A percentile compares a stretch with the other conserved stretches of the same genome.
Evolutionary conservation across 2,888 invertebrate genomes (phyloP).

Genomic region (Piscicola geometra): DNA sequence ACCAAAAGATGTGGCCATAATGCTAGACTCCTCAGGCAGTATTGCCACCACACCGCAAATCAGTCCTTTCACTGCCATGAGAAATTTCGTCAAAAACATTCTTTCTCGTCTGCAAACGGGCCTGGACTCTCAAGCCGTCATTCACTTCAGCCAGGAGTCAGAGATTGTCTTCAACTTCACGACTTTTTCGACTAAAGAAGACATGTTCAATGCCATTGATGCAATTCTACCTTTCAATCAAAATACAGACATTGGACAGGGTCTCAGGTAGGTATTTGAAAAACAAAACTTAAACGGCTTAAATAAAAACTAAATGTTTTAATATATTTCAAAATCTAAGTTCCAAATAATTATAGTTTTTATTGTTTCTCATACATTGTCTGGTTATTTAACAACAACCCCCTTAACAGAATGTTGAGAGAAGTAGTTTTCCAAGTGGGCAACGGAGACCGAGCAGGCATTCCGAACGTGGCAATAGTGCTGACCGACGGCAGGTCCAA

Average conservation of each 20-base stretch:
- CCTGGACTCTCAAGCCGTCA: slow-evolving; percentile 30
- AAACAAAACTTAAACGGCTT: neutral
- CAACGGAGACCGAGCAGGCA: slow-evolving; percentile 31
- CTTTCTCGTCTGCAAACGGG: slow-evolving; percentile 31
- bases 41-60: slow-evolving; percentile 27
- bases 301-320: neutral
- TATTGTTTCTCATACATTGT: neutral
- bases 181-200: slow-evolving; percentile 24
- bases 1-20: slow-evolving; percentile 27
- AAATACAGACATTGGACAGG: slow-evolving; percentile 34
- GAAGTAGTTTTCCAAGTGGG: slow-evolving; percentile 19
- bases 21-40: slow-evolving; percentile 37
- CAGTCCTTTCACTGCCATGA: slow-evolving; percentile 17
- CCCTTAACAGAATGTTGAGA: slow-evolving; percentile 20
- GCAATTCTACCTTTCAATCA: slow-evolving; percentile 17
- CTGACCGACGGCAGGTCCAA: slow-evolving; percentile 38
- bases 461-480: slow-evolving; percentile 37
- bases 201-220: slow-evolving; percentile 28
- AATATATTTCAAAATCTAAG: neutral
- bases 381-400: neutral
- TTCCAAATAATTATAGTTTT: neutral
- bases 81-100: slow-evolving; percentile 34
- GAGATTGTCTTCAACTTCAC: slow-evolving; percentile 35
- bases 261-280: slow-evolving; percentile 28
- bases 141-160: slow-evolving; percentile 20